Evolutionary conservation across 1,140 invertebrate genomes (phyloP).

Genomic region (Drosophila ficusphila): DNA sequence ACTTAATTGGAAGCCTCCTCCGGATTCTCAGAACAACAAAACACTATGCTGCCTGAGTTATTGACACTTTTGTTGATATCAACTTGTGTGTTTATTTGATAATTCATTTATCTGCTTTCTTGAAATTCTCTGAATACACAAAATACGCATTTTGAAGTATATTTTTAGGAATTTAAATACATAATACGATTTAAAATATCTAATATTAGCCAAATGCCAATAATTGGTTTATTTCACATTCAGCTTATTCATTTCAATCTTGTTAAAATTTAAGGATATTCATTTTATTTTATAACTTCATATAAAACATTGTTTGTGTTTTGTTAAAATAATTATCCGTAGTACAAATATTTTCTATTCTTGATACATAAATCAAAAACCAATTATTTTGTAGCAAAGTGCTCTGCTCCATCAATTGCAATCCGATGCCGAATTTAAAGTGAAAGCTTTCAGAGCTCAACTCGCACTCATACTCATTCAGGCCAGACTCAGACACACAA

Average conservation of each 20-base stretch:
- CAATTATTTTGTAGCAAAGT: not conserved
- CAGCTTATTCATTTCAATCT: too few species aligned
- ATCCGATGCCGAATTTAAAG: slow-evolving; percentile 7
- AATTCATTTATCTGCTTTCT: not conserved
- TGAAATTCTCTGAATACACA: too few species aligned
- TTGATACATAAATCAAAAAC: not conserved
- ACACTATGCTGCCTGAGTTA: not conserved
- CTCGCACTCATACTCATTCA: slow-evolving; percentile 1
- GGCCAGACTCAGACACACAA: slow-evolving; percentile 22
- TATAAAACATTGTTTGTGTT: too few species aligned
- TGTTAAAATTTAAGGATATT: too few species aligned
- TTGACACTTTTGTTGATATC: not conserved
- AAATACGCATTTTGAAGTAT: too few species aligned
- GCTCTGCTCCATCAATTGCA: not conserved
- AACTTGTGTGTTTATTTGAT: not conserved
- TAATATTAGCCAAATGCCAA: too few species aligned
- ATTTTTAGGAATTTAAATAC: too few species aligned
- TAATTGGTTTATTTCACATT: too few species aligned
- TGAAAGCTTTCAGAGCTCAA: slow-evolving; percentile 25
- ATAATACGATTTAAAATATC: too few species aligned
- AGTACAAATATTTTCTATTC: too few species aligned
- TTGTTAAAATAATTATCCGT: too few species aligned
- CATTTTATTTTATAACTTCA: too few species aligned
- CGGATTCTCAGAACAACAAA: not conserved
- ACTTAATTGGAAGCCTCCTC: slow-evolving; percentile 15